These are phyloP conservation scores for Heliocidaris erythrogramma DNA, from an alignment of 35 echinoderm and acorn worm genomes.

Conservation along the genomic window DNA sequence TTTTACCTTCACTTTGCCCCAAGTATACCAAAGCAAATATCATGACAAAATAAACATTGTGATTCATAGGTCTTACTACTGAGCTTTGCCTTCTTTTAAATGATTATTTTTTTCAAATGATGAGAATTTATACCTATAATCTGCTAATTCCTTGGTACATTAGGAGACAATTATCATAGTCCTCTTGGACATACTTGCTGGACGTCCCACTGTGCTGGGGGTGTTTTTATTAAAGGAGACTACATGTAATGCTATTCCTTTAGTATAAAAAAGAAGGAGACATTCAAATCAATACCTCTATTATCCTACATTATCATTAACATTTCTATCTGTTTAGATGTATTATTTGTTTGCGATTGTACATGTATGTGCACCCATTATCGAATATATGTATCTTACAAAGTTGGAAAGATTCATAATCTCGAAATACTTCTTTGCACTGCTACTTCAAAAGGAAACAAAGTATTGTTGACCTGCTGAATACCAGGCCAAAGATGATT, in stretches of 20 bases:
- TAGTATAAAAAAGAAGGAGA: neutral
- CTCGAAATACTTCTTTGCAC: too few species aligned
- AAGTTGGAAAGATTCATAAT: too few species aligned
- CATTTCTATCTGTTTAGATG: too few species aligned
- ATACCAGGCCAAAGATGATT: too few species aligned
- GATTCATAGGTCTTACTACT: neutral
- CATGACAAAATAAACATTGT: neutral
- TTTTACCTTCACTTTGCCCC: neutral
- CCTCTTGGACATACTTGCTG: neutral
- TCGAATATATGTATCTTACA: too few species aligned
- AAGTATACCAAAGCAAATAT: neutral
- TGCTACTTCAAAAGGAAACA: too few species aligned
- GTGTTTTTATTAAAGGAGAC: neutral
- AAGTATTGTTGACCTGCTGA: too few species aligned
- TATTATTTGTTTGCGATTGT: too few species aligned
- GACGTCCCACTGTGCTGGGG: neutral
- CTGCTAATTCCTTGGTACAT: neutral
- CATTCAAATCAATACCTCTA: neutral
- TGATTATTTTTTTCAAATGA: neutral
- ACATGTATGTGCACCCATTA: too few species aligned
- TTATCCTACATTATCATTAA: neutral
- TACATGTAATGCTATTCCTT: neutral
- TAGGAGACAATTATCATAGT: neutral
- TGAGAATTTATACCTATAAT: neutral
- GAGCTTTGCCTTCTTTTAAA: neutral